Evolutionary conservation across 2,113 vertebrate genomes (phyloP), one percentile per base, ranked within the genome.

Genomic region (Globicephala melas): DNA sequence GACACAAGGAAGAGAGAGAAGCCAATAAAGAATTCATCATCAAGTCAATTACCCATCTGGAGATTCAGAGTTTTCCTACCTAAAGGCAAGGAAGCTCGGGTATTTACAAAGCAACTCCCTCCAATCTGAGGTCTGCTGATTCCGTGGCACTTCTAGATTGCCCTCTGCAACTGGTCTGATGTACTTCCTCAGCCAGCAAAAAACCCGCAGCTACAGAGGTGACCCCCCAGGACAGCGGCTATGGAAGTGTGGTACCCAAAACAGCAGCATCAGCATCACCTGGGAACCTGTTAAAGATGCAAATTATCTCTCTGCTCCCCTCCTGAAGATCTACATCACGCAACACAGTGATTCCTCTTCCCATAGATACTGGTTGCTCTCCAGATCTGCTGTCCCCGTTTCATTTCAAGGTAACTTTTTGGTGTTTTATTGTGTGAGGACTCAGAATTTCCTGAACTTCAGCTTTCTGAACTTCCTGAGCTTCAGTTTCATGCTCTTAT

Each of bases 51-150:
- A 77, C 47, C 33, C 63, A 25, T 20, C 65, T 91, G 77, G n/a
- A 82, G 31, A 47, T 26, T 50, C 15, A n/a, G 23, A 82, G 38
- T 62, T 47, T 33, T 47, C 25, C 33, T 79, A 76, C 14, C 41
- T 53, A 47, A 77, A 6, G 53, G n/a, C 28, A 68, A 44, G 31
- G 20, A 60, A 53, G 23, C 17, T 33, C 8, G 4, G 23, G 28
- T 13, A 9, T 28, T 53, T 31, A 31, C 77, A 38, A 79, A 76
- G 17, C 31, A 5, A 62, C 33, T 80, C 28, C 28, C 2, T 81
- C 36, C 15, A 10, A 0, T 1, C 10, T 13, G 41, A 91, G 14
- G 1, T 6, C 1, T 21, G 23, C 18, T 12, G 12, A 23, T 26
- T 23, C 23, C 4, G 0, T 1, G 38, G 6, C 12, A 13, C 15